A percentile compares a stretch with the other conserved stretches of the same genome.
phyloP scores from a whole-genome alignment of 1,140 invertebrate genomes.

The Pogonomyrmex barbatus region DNA sequence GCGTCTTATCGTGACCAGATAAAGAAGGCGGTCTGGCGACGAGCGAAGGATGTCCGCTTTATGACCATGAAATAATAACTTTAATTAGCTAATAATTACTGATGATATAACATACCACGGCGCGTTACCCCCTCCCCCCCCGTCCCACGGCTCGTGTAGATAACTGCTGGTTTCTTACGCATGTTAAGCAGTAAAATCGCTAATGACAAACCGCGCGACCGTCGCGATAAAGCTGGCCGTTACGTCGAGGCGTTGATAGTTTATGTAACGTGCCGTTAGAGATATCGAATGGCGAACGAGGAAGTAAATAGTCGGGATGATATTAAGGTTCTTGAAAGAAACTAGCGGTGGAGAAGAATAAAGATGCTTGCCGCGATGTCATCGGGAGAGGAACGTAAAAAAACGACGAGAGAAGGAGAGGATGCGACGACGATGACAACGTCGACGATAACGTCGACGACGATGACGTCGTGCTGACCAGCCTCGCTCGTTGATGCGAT shows the following conservation, averaged over 20 bases:
- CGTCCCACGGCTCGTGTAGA: neutral
- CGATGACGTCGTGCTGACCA: conserved; percentile 40
- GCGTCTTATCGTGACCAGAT: conserved; percentile 16
- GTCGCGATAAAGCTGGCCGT: conserved; percentile 6
- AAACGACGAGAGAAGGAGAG: too few species aligned
- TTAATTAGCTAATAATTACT: conserved; percentile 67
- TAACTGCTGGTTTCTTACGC: conserved; percentile 34
- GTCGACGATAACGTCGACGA: conserved; percentile 20
- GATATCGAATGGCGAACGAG: neutral
- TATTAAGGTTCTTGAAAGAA: neutral
- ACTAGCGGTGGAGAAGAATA: conserved; percentile 5
- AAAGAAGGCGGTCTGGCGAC: neutral
- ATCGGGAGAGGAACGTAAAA: neutral
- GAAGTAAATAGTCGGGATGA: conserved; percentile 30
- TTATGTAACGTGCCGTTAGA: neutral
- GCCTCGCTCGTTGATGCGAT: conserved; percentile 7
- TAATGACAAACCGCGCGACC: conserved; percentile 70
- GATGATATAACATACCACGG: conserved; percentile 9
- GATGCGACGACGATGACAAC: neutral
- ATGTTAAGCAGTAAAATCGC: conserved; percentile 71
- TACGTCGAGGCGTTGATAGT: neutral
- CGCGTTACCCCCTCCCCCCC: neutral
- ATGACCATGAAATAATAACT: conserved; percentile 63
- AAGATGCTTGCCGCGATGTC: conserved; percentile 2
- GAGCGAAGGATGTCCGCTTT: conserved; percentile 22